Evolutionary conservation across 2,797 vertebrate species (phyloP).

Genomic region (Anisognathus igniventris): DNA sequence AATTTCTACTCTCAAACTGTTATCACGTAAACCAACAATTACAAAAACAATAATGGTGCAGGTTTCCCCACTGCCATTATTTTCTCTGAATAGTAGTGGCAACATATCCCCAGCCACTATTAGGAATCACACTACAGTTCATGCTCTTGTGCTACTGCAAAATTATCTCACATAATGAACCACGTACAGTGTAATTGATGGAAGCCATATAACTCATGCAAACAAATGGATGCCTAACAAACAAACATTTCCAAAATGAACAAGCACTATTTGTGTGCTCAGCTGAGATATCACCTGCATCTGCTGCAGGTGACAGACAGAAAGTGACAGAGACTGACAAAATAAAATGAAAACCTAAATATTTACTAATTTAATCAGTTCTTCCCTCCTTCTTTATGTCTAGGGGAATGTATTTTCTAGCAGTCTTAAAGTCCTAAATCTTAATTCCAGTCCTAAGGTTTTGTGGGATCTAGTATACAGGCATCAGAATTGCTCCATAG

Average conservation of each 20-base stretch:
- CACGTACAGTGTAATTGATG: neutral
- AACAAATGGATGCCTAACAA: constrained; percentile 51
- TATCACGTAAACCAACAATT: constrained; percentile 14
- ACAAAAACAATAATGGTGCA: constrained; percentile 9
- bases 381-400: neutral
- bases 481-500: neutral
- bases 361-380: neutral
- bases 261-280: constrained; percentile 3
- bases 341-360: neutral
- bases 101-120: constrained; percentile 2
- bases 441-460: neutral
- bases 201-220: constrained; percentile 30
- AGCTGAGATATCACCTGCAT: constrained; percentile 1
- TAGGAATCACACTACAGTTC: constrained; percentile 6
- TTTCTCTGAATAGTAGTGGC: neutral
- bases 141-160: neutral
- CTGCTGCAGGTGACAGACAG: constrained; percentile 4
- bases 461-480: neutral
- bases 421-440: neutral
- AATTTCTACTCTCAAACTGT: neutral
- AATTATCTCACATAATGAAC: constrained; percentile 29
- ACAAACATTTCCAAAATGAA: constrained; percentile 48
- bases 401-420: neutral
- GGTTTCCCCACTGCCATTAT: constrained; percentile 22
- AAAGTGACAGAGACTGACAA: neutral